Percentiles rank a stretch among this genome's conserved stretches.
phyloP scores from a whole-genome alignment of 2,797 vertebrate species.

The Pangasius krempfi region DNA sequence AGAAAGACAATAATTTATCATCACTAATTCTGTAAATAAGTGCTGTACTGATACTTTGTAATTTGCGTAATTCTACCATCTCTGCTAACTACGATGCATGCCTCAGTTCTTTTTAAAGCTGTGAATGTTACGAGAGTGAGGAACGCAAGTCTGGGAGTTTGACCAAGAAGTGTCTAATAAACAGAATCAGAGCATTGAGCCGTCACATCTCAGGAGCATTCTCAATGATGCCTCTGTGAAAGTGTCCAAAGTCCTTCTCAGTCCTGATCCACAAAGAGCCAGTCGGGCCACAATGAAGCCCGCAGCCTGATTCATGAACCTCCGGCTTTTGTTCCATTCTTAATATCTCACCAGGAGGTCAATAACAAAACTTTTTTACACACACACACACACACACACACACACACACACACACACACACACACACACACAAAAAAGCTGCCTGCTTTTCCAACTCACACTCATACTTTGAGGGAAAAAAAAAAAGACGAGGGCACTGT shows the following conservation, averaged over 20 bases:
- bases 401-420: slow-evolving; percentile 39
- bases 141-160: background rate
- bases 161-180: background rate
- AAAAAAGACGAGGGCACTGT: slow-evolving; percentile 34
- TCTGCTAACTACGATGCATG: background rate
- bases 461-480: background rate
- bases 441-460: background rate
- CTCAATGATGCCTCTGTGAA: slow-evolving; percentile 61
- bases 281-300: slow-evolving; percentile 37
- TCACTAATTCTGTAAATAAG: background rate
- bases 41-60: no score
- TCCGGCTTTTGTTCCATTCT: slow-evolving; percentile 72
- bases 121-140: no score
- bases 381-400: slow-evolving; percentile 53
- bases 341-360: slow-evolving; percentile 76
- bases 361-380: slow-evolving; percentile 66
- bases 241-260: slow-evolving; percentile 46
- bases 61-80: background rate
- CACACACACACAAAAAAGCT: no score
- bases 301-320: slow-evolving; percentile 77
- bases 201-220: slow-evolving; percentile 48
- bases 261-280: slow-evolving; percentile 51
- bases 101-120: no score
- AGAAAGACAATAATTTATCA: background rate
- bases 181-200: slow-evolving; percentile 60